phyloP scores from a whole-genome alignment of 1,140 invertebrate species.

The Drosophila mauritiana region DNA sequence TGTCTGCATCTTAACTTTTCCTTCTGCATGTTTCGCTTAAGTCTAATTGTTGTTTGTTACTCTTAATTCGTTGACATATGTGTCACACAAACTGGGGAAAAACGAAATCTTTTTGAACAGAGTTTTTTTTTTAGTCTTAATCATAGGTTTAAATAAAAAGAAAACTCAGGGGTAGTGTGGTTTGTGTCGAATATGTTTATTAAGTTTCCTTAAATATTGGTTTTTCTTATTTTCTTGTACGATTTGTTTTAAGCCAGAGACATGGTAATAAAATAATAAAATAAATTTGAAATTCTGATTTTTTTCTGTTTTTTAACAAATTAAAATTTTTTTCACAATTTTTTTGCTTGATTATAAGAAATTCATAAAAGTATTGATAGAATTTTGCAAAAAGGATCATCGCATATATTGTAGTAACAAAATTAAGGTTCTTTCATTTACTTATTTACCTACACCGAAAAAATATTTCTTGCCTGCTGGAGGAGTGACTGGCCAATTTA shows the following conservation, averaged over 20 bases:
- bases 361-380: constrained; percentile 26
- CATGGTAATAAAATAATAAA: constrained; percentile 28
- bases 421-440: neutral
- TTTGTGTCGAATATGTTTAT: constrained; percentile 35
- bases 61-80: constrained; percentile 47
- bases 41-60: constrained; percentile 11
- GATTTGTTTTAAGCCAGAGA: constrained; percentile 35
- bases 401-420: constrained; percentile 15
- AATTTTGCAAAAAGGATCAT: constrained; percentile 12
- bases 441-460: constrained; percentile 38
- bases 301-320: constrained; percentile 20
- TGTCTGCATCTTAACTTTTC: neutral
- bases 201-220: constrained; percentile 28
- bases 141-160: constrained; percentile 26
- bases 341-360: constrained; percentile 2
- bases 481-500: constrained; percentile 7
- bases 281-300: constrained; percentile 33
- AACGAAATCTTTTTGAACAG: neutral
- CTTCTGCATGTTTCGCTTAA: constrained; percentile 18
- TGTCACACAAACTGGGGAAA: constrained; percentile 1
- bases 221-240: constrained; percentile 20
- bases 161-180: constrained; percentile 25
- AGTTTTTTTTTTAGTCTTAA: neutral
- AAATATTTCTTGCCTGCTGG: constrained; percentile 3
- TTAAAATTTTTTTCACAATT: constrained; percentile 35